A percentile compares a stretch with the other conserved stretches of the same genome.
These are phyloP conservation scores for Zoroaster sp. DNA, from an alignment of 53 echinoderm and acorn worm species.

Conservation along the genomic window DNA sequence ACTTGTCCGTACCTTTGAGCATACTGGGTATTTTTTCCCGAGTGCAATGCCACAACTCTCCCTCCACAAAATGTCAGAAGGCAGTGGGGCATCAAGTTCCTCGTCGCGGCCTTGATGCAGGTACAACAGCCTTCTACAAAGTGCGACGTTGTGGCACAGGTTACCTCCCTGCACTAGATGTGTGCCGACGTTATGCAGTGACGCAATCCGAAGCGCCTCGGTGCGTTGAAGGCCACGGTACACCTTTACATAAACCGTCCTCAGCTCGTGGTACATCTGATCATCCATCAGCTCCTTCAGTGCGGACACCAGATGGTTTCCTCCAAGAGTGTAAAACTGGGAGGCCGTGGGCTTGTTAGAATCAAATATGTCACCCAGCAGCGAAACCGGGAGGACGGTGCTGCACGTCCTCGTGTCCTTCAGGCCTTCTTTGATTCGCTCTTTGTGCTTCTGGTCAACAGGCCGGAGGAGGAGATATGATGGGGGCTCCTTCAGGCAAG, in stretches of 20 bases:
- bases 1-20: no score
- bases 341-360: background rate
- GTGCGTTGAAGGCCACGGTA: background rate
- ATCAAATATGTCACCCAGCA: no score
- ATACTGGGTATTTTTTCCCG: no score
- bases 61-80: no score
- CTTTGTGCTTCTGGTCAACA: background rate
- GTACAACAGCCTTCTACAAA: background rate
- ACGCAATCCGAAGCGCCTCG: background rate
- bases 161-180: background rate
- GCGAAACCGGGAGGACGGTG: no score
- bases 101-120: background rate
- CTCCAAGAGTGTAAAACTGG: background rate
- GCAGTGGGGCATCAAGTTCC: no score
- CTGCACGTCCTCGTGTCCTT: no score
- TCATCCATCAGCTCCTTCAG: background rate
- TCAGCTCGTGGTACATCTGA: background rate
- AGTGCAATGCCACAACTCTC: no score
- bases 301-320: background rate
- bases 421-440: no score
- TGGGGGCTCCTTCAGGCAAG: no score
- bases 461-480: no score
- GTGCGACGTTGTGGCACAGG: background rate
- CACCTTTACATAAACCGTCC: background rate
- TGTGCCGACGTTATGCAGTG: no score